Evolutionary conservation across 2,797 vertebrate genomes (phyloP).

Genomic region (Clarias platycephalus): DNA sequence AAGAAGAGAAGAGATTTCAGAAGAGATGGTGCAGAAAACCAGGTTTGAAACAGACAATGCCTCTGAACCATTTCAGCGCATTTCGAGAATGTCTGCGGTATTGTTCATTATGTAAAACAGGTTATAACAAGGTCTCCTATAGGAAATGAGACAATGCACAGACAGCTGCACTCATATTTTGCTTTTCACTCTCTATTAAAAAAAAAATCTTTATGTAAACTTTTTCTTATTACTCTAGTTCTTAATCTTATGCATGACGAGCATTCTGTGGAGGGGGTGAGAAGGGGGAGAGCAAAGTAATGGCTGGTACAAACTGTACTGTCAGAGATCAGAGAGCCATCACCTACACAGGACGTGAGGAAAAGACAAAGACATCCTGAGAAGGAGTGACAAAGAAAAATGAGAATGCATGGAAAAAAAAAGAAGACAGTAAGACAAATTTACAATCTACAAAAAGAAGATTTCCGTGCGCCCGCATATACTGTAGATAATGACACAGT

Average conservation of each 20-base stretch:
- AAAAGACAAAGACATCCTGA: conserved; percentile 19
- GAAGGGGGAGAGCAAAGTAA: conserved; percentile 26
- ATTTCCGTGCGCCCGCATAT: conserved; percentile 45
- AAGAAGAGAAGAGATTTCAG: neutral
- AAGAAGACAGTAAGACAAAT: no score
- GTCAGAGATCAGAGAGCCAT: conserved; percentile 57
- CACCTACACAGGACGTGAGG: conserved; percentile 52
- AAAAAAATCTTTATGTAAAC: neutral
- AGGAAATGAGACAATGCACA: conserved; percentile 19
- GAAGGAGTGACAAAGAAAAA: conserved; percentile 24
- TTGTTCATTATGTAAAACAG: conserved; percentile 39
- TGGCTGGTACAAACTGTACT: conserved; percentile 23
- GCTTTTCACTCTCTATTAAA: neutral
- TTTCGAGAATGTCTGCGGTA: conserved; percentile 16
- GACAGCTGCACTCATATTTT: neutral
- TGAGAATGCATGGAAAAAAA: neutral
- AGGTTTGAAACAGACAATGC: conserved; percentile 7
- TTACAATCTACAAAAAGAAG: no score
- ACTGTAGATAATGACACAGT: conserved; percentile 37
- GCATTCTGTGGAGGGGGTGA: neutral
- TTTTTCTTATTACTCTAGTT: neutral
- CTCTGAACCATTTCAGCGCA: conserved; percentile 3
- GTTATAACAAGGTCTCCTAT: conserved; percentile 8
- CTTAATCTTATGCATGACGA: conserved; percentile 10
- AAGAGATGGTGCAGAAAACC: neutral